Base-by-base conservation (phyloP, 2,797 vertebrate species). In the Triplophysa yarkandensis region DNA sequence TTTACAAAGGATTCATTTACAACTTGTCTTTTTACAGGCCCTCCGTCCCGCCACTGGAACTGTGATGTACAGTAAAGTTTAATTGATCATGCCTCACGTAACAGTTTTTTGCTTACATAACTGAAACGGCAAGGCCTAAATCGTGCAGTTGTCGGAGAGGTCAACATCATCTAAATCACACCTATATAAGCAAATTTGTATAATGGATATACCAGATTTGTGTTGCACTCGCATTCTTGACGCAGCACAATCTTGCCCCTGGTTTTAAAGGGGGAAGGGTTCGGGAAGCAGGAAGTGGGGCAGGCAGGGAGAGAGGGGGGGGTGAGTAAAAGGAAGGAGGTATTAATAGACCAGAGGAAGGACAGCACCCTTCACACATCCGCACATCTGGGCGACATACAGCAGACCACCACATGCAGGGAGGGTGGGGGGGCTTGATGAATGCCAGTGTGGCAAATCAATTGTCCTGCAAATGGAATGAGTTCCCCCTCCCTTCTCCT, bases 291-390 rank as follows among this genome's bases (percentile, higher is more conserved):
- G 77, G 80, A 77, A 69, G 68, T 27, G 61, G 68, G 63, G 66
- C 70, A 74, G 71, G 68, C 64, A 64, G 32, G 30, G 28, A 14
- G n/a, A 23, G 41, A 27, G 52, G 13, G 9, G 13, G 36, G 13
- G 36, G 63, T 21, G 36, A 67, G 57, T 25, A 46, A 75, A 55
- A 19, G 57, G 73, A 67, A 71, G 69, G 32, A 44, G 28, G 60
- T 80, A 82, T 85, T 83, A 79, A 79, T 85, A 83, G 78, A 80
- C 32, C 30, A 63, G 62, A 66, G 69, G 74, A 80, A 80, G 68
- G 64, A 69, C 63, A 61, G 54, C 25, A 74, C 68, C 74, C 74
- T 71, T 68, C 62, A 64, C 63, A 76, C 77, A 79, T 79, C 80
- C 68, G 55, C 76, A 79, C 83, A 85, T 85, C 82, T 85, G 81